These are phyloP conservation scores for Irena cyanogastra DNA, from an alignment of 2,113 vertebrate species.

Conservation along the genomic window DNA sequence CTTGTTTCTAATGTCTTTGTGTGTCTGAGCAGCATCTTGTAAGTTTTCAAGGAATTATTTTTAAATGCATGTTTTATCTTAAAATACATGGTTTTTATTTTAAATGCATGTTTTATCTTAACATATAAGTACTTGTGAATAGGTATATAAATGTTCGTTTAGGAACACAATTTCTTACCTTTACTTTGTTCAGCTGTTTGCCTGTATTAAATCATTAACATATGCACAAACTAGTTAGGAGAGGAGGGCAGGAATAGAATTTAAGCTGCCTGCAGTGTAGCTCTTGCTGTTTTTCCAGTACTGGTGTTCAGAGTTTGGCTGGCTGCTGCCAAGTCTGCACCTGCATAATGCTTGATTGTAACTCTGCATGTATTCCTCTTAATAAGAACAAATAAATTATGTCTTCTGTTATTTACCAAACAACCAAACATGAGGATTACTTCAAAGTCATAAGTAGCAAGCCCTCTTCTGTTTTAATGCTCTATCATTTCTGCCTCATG, in stretches of 20 bases:
- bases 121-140: neutral
- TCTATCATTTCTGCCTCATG: neutral
- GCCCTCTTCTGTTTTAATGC: neutral
- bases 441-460: neutral
- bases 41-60: neutral
- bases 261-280: neutral
- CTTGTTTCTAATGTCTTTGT: neutral
- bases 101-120: neutral
- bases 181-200: neutral
- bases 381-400: conserved; percentile 20
- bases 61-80: neutral
- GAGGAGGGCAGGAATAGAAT: neutral
- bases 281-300: neutral
- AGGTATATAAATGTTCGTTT: neutral
- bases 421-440: neutral
- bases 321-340: neutral
- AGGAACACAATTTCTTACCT: neutral
- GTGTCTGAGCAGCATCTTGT: neutral
- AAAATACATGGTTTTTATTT: neutral
- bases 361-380: conserved; percentile 18
- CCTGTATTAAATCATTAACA: neutral
- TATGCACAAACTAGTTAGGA: neutral
- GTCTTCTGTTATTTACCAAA: conserved; percentile 37
- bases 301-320: neutral
- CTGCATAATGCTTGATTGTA: conserved; percentile 24